These are phyloP conservation scores for Epizoanthus fatuus DNA, from an alignment of 92 coral and sea anemone species.

Conservation along the genomic window DNA sequence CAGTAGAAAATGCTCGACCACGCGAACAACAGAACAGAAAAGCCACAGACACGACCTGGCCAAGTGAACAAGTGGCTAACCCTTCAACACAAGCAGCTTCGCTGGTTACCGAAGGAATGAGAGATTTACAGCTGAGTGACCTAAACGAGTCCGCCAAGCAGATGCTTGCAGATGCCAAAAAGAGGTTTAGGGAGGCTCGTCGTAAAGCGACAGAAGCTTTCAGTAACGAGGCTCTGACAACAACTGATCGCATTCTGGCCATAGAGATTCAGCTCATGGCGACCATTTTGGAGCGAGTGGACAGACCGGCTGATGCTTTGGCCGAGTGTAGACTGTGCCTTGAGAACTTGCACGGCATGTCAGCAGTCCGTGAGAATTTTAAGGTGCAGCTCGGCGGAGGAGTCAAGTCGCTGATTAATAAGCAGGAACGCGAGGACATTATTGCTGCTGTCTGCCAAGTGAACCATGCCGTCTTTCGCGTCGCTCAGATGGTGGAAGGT, in stretches of 20 bases:
- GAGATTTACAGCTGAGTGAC: background rate
- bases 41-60: no score
- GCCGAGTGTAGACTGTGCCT: constrained; percentile 50
- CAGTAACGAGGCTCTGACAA: constrained; percentile 51
- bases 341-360: constrained; percentile 37
- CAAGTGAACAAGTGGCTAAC: no score
- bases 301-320: constrained; percentile 28
- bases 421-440: constrained; percentile 39
- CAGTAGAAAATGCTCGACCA: no score
- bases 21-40: no score
- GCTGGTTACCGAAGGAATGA: background rate
- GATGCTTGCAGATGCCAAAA: constrained; percentile 21
- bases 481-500: background rate
- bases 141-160: background rate
- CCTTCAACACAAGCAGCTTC: background rate
- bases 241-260: constrained; percentile 62
- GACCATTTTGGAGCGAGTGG: constrained; percentile 58
- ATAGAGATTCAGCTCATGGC: constrained; percentile 63
- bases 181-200: constrained; percentile 51
- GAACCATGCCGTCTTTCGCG: constrained; percentile 28
- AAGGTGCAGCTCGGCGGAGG: constrained; percentile 1
- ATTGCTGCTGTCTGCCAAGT: constrained; percentile 24
- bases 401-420: background rate
- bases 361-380: constrained; percentile 36
- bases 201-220: constrained; percentile 69